A percentile compares a stretch with the other conserved stretches of the same genome.
Conservation (phyloP, 37 sponge, comb jelly and placozoan genomes). For the Theonella swinhoei region DNA sequence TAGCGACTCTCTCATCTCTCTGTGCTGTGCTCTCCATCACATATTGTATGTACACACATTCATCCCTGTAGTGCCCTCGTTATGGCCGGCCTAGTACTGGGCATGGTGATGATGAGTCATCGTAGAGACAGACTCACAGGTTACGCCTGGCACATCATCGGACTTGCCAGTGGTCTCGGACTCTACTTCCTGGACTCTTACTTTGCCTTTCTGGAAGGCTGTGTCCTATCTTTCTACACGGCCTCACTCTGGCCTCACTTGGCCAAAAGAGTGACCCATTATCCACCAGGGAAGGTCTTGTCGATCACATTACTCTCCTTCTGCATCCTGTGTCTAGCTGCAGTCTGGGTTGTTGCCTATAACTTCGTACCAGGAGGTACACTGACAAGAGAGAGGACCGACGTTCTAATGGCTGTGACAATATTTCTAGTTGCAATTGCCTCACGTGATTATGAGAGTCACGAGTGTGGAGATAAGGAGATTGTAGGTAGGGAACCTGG, state of each 20-base stretch:
- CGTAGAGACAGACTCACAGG: slow-evolving; percentile 22
- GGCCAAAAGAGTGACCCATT: slow-evolving; percentile 8
- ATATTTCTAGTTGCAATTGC: slow-evolving; percentile 18
- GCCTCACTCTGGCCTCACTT: slow-evolving; percentile 61
- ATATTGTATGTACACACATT: background rate
- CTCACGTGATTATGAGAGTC: background rate
- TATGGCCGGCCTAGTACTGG: slow-evolving; percentile 8
- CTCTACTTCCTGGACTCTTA: slow-evolving; percentile 42
- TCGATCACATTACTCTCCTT: slow-evolving; percentile 16
- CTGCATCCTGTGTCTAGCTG: slow-evolving; percentile 1
- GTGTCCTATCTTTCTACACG: slow-evolving; percentile 50
- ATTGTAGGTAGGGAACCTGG: background rate
- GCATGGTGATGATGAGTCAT: slow-evolving; percentile 28
- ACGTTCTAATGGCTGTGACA: slow-evolving; percentile 13
- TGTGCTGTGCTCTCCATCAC: background rate
- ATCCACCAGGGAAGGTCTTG: slow-evolving; percentile 32
- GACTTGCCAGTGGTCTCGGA: slow-evolving; percentile 17
- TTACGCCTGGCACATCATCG: slow-evolving; percentile 37
- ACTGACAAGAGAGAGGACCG: slow-evolving; percentile 37
- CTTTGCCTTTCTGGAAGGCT: slow-evolving; percentile 46
- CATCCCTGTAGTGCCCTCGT: background rate
- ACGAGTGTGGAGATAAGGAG: background rate
- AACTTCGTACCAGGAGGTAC: slow-evolving; percentile 76
- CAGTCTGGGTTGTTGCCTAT: slow-evolving; percentile 65
- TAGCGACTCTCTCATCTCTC: background rate